Conservation (phyloP, 1,140 invertebrate species). For the Batillaria attramentaria region DNA sequence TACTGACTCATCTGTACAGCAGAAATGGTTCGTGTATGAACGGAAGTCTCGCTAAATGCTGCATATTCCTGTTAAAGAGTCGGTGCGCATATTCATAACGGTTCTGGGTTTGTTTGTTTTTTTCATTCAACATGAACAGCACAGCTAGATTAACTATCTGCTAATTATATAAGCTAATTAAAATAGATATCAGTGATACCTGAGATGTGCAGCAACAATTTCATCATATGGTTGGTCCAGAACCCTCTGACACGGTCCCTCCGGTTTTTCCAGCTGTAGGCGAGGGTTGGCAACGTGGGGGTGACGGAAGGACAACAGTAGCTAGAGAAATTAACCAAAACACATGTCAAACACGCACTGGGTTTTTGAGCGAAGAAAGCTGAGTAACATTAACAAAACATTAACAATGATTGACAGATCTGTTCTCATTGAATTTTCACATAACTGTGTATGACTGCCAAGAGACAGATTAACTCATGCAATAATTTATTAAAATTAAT, state of each 20-base stretch:
- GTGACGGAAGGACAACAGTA: constrained; percentile 83
- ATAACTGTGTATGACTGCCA: too few species aligned
- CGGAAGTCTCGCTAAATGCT: too few species aligned
- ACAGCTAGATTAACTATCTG: too few species aligned
- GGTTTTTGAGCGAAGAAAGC: neutral
- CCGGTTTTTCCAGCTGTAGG: constrained; percentile 79
- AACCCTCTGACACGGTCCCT: constrained; percentile 79
- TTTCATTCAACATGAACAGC: neutral
- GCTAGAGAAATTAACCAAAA: neutral
- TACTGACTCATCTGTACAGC: too few species aligned
- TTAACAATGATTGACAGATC: neutral
- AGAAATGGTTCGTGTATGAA: too few species aligned
- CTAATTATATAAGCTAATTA: neutral
- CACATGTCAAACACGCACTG: too few species aligned
- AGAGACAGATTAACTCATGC: too few species aligned
- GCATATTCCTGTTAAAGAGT: too few species aligned
- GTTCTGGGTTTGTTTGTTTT: too few species aligned
- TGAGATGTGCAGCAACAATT: constrained; percentile 85
- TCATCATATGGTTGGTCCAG: constrained; percentile 85
- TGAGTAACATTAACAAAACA: neutral
- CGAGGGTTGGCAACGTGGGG: constrained; percentile 81
- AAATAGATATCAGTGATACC: constrained; percentile 67
- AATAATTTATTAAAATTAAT: too few species aligned
- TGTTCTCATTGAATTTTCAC: neutral
- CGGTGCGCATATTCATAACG: too few species aligned